Percentiles rank a stretch among this genome's conserved stretches.
These are phyloP conservation scores for Sebastes oblongus DNA, from an alignment of 2,797 vertebrate genomes.

Conservation along the genomic window DNA sequence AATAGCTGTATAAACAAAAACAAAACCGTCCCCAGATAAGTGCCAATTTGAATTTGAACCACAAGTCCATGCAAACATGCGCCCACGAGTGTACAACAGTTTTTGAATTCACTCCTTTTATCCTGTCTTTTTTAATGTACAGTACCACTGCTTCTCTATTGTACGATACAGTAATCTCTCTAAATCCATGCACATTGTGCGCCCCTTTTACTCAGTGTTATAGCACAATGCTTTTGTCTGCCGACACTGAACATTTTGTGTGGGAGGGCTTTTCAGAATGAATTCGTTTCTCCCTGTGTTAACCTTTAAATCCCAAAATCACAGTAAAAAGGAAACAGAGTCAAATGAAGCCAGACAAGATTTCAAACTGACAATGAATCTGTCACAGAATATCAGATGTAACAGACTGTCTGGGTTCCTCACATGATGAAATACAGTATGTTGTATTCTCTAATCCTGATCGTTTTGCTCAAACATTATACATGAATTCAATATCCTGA, in stretches of 20 bases:
- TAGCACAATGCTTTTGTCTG: slow-evolving; percentile 33
- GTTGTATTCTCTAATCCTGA: not conserved
- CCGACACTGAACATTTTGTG: slow-evolving; percentile 18
- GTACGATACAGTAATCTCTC: slow-evolving; percentile 43
- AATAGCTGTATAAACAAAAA: slow-evolving; percentile 45
- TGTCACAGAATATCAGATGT: slow-evolving; percentile 13
- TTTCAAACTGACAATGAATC: slow-evolving; percentile 9
- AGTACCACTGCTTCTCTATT: slow-evolving; percentile 19
- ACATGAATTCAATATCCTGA: not conserved
- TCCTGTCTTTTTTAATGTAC: slow-evolving; percentile 21
- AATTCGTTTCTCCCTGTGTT: slow-evolving; percentile 26
- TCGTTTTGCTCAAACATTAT: not conserved
- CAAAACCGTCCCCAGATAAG: slow-evolving; percentile 36
- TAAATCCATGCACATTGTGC: slow-evolving; percentile 38
- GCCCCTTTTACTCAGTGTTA: slow-evolving; percentile 10
- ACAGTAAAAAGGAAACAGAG: not conserved
- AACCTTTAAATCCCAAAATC: slow-evolving; percentile 24
- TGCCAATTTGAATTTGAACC: slow-evolving; percentile 38
- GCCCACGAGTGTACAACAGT: slow-evolving; percentile 7
- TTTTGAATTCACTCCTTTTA: slow-evolving; percentile 21
- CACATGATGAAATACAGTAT: not conserved
- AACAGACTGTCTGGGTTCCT: not conserved
- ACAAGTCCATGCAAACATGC: slow-evolving; percentile 9
- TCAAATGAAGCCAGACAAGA: slow-evolving; percentile 23
- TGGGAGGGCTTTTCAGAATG: slow-evolving; percentile 28